phyloP scores from a whole-genome alignment of 2,113 vertebrate genomes.

The Pollachius pollachius region DNA sequence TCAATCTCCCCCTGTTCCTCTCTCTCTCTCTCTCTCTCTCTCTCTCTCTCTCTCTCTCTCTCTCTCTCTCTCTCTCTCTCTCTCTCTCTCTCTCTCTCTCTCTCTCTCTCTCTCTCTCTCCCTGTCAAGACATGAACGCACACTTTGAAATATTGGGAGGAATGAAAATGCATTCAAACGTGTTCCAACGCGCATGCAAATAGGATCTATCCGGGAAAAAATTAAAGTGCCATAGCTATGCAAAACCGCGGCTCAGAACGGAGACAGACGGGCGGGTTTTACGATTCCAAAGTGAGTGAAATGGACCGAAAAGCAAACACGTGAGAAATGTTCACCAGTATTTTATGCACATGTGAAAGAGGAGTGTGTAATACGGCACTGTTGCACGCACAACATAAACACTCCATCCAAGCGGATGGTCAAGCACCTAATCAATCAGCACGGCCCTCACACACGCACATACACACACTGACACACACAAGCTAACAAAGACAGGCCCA shows the following conservation, averaged over 20 bases:
- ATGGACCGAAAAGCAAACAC: neutral
- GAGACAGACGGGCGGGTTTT: neutral
- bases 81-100: neutral
- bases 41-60: neutral
- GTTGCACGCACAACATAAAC: neutral
- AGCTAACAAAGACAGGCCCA: no score
- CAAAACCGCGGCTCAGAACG: neutral
- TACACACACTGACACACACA: conserved; percentile 15
- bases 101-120: neutral
- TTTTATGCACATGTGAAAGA: conserved; percentile 14
- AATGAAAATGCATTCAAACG: neutral
- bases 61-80: neutral
- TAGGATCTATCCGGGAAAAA: neutral
- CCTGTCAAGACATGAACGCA: neutral
- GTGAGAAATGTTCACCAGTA: neutral
- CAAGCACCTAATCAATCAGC: conserved; percentile 18
- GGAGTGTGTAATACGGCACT: conserved; percentile 10
- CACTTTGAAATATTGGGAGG: neutral
- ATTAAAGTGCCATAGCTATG: neutral
- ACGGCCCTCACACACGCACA: conserved; percentile 26
- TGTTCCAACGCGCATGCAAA: neutral
- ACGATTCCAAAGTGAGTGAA: neutral
- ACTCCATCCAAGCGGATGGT: neutral
- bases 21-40: neutral
- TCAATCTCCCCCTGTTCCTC: neutral